These are phyloP conservation scores for Linnaemya tessellans DNA, from an alignment of 2,888 invertebrate species.

Conservation along the genomic window DNA sequence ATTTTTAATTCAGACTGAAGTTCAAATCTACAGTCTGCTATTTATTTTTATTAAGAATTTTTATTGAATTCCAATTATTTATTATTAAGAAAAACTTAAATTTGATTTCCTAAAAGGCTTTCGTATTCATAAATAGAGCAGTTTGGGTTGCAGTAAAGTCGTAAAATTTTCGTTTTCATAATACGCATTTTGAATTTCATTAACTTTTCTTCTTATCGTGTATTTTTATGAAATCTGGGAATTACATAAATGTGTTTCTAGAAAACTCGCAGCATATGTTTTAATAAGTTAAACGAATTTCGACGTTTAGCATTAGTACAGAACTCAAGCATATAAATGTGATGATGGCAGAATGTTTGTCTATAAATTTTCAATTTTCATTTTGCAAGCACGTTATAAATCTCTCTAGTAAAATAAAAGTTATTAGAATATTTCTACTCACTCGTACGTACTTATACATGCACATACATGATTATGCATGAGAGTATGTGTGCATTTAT, in stretches of 20 bases:
- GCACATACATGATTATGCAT: background rate
- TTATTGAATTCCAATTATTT: no score
- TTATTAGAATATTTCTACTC: conserved; percentile 19
- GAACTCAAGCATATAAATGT: background rate
- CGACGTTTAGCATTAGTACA: conserved; percentile 10
- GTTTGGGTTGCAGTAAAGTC: conserved; percentile 18
- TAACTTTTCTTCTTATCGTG: conserved; percentile 17
- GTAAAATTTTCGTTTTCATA: conserved; percentile 52
- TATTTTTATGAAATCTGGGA: conserved; percentile 44
- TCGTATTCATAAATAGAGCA: background rate
- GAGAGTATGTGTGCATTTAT: background rate
- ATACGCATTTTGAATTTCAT: conserved; percentile 66
- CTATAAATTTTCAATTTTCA: conserved; percentile 67
- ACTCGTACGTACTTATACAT: background rate
- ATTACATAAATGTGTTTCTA: conserved; percentile 40
- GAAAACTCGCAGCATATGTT: conserved; percentile 45
- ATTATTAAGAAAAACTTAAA: background rate
- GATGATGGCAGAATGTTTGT: background rate
- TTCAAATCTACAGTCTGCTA: no score
- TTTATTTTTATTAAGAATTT: no score
- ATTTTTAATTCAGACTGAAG: no score
- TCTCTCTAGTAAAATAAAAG: conserved; percentile 57
- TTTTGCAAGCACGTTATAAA: conserved; percentile 49
- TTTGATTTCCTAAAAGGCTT: background rate
- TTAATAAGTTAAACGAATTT: conserved; percentile 45